Conservation (phyloP, 1,140 invertebrate genomes). For the Cotesia vestalis region DNA sequence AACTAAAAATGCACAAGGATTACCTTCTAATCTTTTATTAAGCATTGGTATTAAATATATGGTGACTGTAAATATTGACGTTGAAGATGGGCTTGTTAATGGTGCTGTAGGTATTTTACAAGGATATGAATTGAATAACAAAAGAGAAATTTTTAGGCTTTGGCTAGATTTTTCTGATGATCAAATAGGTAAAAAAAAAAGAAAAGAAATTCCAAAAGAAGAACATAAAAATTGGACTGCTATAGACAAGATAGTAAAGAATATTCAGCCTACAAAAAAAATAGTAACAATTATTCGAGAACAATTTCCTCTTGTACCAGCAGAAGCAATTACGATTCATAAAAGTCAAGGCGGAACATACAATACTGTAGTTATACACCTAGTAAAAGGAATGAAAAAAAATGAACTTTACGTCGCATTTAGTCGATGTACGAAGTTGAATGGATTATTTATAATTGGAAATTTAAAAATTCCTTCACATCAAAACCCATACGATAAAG, state of each 20-base stretch:
- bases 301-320: constrained; percentile 29
- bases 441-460: constrained; percentile 29
- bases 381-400: constrained; percentile 9
- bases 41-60: constrained; percentile 35
- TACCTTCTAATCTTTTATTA: constrained; percentile 28
- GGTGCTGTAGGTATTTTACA: constrained; percentile 30
- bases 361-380: constrained; percentile 31
- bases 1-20: constrained; percentile 4
- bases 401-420: constrained; percentile 36
- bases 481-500: constrained; percentile 20
- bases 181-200: constrained; percentile 25
- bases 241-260: not conserved
- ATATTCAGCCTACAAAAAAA: not conserved
- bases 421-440: constrained; percentile 34
- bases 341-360: constrained; percentile 45
- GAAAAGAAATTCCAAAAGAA: not conserved
- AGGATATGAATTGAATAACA: constrained; percentile 10
- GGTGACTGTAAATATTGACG: constrained; percentile 35
- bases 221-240: not conserved
- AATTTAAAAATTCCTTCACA: constrained; percentile 21
- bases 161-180: constrained; percentile 26
- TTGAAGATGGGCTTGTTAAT: constrained; percentile 39
- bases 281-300: not conserved
- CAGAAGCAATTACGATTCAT: constrained; percentile 45
- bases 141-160: constrained; percentile 5